Base-by-base conservation (phyloP, 2,113 vertebrate genomes). In the Poecilia latipinna region DNA sequence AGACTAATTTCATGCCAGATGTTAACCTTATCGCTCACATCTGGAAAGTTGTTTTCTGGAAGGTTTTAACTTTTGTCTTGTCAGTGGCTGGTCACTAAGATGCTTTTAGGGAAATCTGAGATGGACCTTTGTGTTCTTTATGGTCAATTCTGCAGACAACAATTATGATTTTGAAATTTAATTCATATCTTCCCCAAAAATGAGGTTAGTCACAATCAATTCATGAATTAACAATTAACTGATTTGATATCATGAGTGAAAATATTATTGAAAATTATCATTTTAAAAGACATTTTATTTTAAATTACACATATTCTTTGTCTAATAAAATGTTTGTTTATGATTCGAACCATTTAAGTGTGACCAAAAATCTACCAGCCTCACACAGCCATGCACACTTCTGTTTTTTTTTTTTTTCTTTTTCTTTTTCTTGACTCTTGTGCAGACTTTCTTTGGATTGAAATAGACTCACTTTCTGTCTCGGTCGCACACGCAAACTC, bases 381-480 rank as follows among this genome's bases (percentile, higher is more conserved):
- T 54, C 19, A 24, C 51, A 57, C 51, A n/a, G 44, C 51, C 8
- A 13, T 32, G 2, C 5, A 3, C 22, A 3, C n/a, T 12, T 11
- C 3, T 12, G 6, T 13, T 1, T 48, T 28, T 68, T 19, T 69
- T 0, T 64, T 13, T 1, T 48, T 28, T 68, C 12, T 69, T 0
- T 64, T 24, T 7, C 35, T 12, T 29, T 61, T 8, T 44, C 29
- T 3, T 65, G 31, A 11, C 28, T 51, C 1, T 64, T 68, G 22
- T 57, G 65, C 29, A 65, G 35, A 64, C 28, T 61, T 63, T 64
- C 64, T 48, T 29, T 44, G 22, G 66, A 69, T 79, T 77, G 65
- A 72, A 74, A 39, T 48, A 72, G 54, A 62, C 67, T 78, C 26
- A 51, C 51, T 79, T 12, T 75, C 28, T 61, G 19, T 57, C 44